Percentiles rank a stretch among this genome's conserved stretches.
Conservation (phyloP, 2,888 invertebrate species). For the Erebia palarica region DNA sequence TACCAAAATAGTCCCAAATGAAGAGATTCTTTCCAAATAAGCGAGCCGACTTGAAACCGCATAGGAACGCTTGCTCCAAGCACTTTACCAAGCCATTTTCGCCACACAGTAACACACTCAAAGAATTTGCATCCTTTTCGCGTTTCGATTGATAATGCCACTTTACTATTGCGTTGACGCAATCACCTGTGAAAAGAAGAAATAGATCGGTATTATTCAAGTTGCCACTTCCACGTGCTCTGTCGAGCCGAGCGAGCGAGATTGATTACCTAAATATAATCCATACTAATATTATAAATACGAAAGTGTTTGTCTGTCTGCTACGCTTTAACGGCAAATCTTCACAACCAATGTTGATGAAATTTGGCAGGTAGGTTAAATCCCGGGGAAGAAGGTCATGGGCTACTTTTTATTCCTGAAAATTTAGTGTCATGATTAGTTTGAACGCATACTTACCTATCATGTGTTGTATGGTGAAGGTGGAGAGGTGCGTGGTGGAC, state of each 20-base stretch:
- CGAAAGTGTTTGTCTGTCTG: no score
- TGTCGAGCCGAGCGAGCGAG: no score
- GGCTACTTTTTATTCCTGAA: no score
- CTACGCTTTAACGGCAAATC: no score
- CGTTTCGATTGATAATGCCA: constrained; percentile 96
- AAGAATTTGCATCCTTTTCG: constrained; percentile 89
- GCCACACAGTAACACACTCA: constrained; percentile 96
- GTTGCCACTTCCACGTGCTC: no score
- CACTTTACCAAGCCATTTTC: constrained; percentile 97
- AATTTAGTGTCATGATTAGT: no score
- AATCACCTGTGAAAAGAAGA: constrained; percentile 86
- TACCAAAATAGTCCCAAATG: constrained; percentile 99
- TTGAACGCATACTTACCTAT: constrained; percentile 62
- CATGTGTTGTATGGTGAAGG: constrained; percentile 79
- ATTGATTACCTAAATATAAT: no score
- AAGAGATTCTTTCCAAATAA: constrained; percentile 97
- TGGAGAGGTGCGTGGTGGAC: constrained; percentile 75
- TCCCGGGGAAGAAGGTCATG: no score
- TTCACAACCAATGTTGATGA: no score
- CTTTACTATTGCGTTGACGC: constrained; percentile 98
- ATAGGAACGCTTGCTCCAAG: constrained; percentile 96
- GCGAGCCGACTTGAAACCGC: constrained; percentile 95
- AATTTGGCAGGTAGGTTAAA: no score
- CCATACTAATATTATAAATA: no score
- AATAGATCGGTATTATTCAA: background rate